phyloP scores from a whole-genome alignment of 2,888 invertebrate genomes.

The Apodemia duryi region DNA sequence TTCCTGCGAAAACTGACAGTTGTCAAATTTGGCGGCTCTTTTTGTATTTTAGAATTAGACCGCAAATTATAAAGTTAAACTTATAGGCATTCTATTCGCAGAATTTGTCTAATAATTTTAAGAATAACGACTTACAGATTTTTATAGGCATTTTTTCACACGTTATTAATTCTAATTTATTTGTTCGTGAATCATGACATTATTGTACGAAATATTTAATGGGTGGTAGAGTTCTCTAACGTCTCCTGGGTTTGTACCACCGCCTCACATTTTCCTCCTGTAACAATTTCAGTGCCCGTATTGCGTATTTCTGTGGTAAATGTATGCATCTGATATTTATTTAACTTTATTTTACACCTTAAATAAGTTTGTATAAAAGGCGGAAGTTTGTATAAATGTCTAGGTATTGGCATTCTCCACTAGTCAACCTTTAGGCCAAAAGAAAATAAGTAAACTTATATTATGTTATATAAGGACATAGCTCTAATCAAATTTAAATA shows the following conservation, averaged over 20 bases:
- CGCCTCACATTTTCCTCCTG: too few relatives aligned
- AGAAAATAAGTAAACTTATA: too few relatives aligned
- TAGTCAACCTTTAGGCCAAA: too few relatives aligned
- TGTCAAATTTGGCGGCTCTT: slow-evolving; percentile 41
- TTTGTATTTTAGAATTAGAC: slow-evolving; percentile 19
- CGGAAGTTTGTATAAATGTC: too few relatives aligned
- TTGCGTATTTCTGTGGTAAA: too few relatives aligned
- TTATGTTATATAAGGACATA: too few relatives aligned
- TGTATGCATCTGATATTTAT: too few relatives aligned
- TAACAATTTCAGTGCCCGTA: too few relatives aligned
- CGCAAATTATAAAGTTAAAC: slow-evolving; percentile 22
- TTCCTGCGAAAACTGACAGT: slow-evolving; percentile 42
- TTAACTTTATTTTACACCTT: too few relatives aligned
- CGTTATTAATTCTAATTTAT: not conserved
- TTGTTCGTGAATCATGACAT: not conserved
- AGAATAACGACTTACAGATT: not conserved
- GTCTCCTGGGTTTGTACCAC: not conserved
- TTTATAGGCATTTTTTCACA: not conserved
- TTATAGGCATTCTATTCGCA: not conserved
- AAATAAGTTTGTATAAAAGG: too few relatives aligned
- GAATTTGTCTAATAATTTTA: slow-evolving; percentile 7
- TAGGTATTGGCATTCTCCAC: too few relatives aligned
- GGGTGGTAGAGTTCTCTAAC: not conserved
- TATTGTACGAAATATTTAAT: not conserved
- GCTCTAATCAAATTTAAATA: too few relatives aligned